Evolutionary conservation across 2,113 vertebrate genomes (phyloP).

Genomic region (Tursiops truncatus): DNA sequence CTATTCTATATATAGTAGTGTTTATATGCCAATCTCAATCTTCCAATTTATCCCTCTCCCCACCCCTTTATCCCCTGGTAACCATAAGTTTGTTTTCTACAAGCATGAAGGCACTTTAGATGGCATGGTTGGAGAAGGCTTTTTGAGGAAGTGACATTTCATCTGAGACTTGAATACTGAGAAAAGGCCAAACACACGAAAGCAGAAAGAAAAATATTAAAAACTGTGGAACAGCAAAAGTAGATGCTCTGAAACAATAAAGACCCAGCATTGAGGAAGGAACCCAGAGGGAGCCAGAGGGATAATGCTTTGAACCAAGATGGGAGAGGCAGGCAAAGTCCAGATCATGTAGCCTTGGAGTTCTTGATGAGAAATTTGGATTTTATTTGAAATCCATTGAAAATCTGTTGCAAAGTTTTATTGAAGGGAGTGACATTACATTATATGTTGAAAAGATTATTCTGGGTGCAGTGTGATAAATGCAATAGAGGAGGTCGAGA

Average conservation of each 20-base stretch:
- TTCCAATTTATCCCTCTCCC: not conserved
- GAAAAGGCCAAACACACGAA: not conserved
- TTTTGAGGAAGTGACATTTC: not conserved
- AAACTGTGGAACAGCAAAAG: not conserved
- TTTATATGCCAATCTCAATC: not conserved
- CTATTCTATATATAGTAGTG: not conserved
- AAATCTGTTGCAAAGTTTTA: not conserved
- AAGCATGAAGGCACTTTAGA: not conserved
- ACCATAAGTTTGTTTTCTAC: not conserved
- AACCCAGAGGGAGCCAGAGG: not conserved
- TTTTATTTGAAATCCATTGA: not conserved
- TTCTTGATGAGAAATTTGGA: not conserved
- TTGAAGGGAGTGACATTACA: not conserved
- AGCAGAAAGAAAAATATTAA: not conserved
- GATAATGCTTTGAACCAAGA: not conserved
- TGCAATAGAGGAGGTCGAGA: not conserved
- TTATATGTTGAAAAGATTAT: not conserved
- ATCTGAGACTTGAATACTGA: not conserved
- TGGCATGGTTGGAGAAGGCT: not conserved
- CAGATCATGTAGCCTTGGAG: not conserved
- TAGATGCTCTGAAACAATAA: not conserved
- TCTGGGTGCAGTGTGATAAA: not conserved
- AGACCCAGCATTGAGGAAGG: not conserved
- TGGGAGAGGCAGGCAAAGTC: not conserved
- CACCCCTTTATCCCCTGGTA: not conserved